A percentile compares a stretch with the other conserved stretches of the same genome.
phyloP scores from a whole-genome alignment of 2,797 vertebrate genomes.

The Acipenser transmontanus region DNA sequence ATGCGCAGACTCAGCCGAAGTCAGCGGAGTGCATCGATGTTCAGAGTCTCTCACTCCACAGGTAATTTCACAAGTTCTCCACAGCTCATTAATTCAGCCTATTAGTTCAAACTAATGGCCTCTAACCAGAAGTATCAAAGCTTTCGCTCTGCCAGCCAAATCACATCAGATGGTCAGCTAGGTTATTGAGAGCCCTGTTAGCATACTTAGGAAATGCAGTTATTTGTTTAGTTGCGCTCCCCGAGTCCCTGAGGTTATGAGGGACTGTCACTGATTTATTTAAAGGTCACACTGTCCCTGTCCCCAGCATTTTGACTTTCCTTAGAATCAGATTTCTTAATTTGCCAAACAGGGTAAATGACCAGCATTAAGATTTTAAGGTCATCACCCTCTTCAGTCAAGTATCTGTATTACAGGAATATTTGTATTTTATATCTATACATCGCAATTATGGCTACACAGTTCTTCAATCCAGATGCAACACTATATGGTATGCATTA shows the following conservation, averaged over 20 bases:
- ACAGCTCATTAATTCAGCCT: slow-evolving; percentile 13
- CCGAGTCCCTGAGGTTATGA: neutral
- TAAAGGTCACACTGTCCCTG: neutral
- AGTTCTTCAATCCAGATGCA: too few species aligned
- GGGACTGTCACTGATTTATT: neutral
- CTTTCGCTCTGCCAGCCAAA: neutral
- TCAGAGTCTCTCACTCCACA: neutral
- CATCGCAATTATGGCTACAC: too few species aligned
- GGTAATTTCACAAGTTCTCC: slow-evolving; percentile 11
- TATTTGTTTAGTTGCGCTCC: neutral
- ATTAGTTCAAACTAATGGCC: slow-evolving; percentile 11
- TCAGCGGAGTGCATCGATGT: slow-evolving; percentile 1
- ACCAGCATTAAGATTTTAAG: slow-evolving; percentile 49
- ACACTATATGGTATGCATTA: too few species aligned
- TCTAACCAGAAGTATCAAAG: neutral
- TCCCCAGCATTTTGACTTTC: neutral
- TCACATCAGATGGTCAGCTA: slow-evolving; percentile 2
- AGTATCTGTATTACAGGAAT: too few species aligned
- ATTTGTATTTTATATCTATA: too few species aligned
- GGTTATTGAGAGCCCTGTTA: neutral
- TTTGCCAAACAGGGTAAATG: slow-evolving; percentile 31
- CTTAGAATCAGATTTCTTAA: slow-evolving; percentile 20
- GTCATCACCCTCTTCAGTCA: too few species aligned
- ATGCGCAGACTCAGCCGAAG: slow-evolving; percentile 14
- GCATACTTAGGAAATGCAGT: neutral